Percentiles rank a stretch among this genome's conserved stretches.
phyloP scores from a whole-genome alignment of 2,888 invertebrate species.

The Punctoribates punctum region DNA sequence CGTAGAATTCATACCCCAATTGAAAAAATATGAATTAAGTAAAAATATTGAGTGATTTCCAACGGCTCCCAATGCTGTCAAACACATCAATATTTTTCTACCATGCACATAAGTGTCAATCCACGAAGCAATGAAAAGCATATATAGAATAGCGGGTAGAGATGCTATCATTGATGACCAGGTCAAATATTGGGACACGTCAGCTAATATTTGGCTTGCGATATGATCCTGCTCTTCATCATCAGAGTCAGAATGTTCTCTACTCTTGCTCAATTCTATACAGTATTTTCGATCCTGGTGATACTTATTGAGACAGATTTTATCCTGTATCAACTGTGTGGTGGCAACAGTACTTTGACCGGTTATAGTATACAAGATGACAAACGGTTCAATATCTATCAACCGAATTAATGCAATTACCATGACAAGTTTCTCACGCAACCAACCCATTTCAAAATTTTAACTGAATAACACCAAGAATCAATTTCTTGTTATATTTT shows the following conservation, averaged over 20 bases:
- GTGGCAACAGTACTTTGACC: not conserved
- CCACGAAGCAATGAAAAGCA: conserved; percentile 33
- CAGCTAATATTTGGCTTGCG: not conserved
- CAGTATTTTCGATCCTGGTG: not conserved
- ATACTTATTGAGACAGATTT: not conserved
- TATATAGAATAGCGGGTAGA: conserved; percentile 1
- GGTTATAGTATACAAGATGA: too few species aligned
- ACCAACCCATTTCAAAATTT: too few species aligned
- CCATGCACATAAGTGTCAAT: conserved; percentile 14
- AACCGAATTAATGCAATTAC: too few species aligned
- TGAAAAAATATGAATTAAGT: not conserved
- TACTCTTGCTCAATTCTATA: not conserved
- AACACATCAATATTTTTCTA: not conserved
- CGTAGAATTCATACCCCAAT: not conserved
- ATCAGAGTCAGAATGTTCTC: not conserved
- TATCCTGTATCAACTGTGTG: conserved; percentile 7
- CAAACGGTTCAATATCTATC: too few species aligned
- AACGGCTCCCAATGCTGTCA: not conserved
- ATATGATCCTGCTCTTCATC: not conserved
- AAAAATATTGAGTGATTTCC: not conserved
- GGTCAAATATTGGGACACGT: not conserved
- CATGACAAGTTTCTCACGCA: too few species aligned
- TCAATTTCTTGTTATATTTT: too few species aligned
- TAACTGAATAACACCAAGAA: too few species aligned
- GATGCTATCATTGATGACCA: not conserved